Percentiles rank a stretch among this genome's conserved stretches.
Evolutionary conservation across 2,797 vertebrate genomes (phyloP).

Genomic region (Nannoperca obscura): DNA sequence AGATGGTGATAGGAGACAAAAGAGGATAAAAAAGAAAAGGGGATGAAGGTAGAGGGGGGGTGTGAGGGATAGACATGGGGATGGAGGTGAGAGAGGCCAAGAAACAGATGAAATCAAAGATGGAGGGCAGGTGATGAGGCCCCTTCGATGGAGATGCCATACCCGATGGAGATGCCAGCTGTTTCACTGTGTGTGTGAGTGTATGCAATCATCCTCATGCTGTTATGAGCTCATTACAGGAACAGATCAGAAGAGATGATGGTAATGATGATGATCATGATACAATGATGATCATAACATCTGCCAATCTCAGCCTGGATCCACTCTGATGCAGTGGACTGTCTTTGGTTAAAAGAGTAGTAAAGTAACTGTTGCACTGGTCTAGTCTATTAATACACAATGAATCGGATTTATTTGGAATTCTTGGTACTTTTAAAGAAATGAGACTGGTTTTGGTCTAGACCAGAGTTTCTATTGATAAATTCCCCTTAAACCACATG

Average conservation of each 20-base stretch:
- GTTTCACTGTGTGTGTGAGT: constrained; percentile 39
- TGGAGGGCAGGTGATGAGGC: constrained; percentile 56
- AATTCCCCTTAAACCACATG: neutral
- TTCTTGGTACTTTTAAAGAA: neutral
- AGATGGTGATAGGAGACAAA: constrained; percentile 8
- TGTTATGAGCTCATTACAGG: constrained; percentile 73
- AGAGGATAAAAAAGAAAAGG: constrained; percentile 7
- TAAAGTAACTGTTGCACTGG: neutral
- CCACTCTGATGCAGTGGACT: constrained; percentile 1
- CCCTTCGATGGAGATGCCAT: constrained; percentile 57
- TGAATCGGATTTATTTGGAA: neutral
- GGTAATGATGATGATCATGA: constrained; percentile 63
- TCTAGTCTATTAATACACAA: neutral
- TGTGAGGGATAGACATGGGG: constrained; percentile 10
- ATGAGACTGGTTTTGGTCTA: neutral
- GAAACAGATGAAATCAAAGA: constrained; percentile 57
- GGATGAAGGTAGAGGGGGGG: neutral
- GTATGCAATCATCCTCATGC: constrained; percentile 67
- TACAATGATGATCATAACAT: constrained; percentile 60
- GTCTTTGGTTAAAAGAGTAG: neutral
- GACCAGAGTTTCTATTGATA: neutral
- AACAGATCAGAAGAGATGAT: constrained; percentile 68
- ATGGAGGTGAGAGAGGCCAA: constrained; percentile 25
- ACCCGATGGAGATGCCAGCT: constrained; percentile 67
- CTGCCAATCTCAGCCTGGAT: constrained; percentile 48